These are phyloP conservation scores for Montifringilla adamsi DNA, from an alignment of 2,113 vertebrate genomes.

Conservation along the genomic window DNA sequence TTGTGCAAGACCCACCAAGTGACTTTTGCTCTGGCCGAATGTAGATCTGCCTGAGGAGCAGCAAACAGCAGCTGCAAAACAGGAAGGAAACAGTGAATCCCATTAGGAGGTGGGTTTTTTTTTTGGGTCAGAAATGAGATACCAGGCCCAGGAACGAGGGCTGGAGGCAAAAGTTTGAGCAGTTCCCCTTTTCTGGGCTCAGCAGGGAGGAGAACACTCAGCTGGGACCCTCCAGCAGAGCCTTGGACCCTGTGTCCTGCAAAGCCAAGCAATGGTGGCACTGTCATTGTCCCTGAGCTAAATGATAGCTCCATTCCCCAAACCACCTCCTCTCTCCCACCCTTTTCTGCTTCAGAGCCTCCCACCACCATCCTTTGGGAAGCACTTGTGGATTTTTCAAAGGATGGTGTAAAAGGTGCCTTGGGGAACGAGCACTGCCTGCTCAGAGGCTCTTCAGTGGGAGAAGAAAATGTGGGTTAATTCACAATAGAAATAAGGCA, in stretches of 20 bases:
- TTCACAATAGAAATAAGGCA: neutral
- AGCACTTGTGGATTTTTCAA: neutral
- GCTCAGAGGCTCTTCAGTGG: neutral
- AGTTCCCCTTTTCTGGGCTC: neutral
- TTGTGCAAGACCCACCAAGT: neutral
- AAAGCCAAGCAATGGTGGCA: fast-evolving
- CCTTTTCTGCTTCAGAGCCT: neutral
- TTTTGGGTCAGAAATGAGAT: neutral
- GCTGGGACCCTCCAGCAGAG: neutral
- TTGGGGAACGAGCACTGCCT: fast-evolving
- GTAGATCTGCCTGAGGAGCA: neutral
- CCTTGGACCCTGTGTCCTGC: fast-evolving
- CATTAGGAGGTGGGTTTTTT: neutral
- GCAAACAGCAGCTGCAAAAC: neutral
- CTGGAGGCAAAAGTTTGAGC: neutral
- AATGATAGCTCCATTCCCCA: neutral
- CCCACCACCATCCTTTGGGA: neutral
- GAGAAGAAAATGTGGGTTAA: neutral
- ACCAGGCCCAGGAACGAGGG: fast-evolving
- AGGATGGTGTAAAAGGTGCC: neutral
- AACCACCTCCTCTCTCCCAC: neutral
- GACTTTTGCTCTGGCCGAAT: fast-evolving
- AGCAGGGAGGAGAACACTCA: neutral
- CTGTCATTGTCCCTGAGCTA: neutral
- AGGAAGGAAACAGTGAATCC: neutral